Percentiles rank a stretch among this genome's conserved stretches.
These are phyloP conservation scores for Pholis gunnellus DNA, from an alignment of 2,113 vertebrate species.

Conservation along the genomic window DNA sequence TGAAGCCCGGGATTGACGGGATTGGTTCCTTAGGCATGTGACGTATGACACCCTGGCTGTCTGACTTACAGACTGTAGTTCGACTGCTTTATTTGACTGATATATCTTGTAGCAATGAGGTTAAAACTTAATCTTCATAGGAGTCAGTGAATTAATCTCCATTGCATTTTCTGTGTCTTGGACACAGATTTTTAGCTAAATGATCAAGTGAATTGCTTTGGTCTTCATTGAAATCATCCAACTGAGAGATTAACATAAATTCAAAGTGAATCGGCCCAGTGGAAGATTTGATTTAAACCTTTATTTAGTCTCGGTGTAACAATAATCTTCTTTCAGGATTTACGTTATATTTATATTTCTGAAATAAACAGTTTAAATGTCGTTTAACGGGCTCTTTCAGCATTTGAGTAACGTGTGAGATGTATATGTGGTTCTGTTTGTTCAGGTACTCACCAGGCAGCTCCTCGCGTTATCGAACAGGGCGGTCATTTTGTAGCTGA, in stretches of 20 bases:
- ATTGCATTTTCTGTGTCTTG: too few relatives aligned
- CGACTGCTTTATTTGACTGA: too few relatives aligned
- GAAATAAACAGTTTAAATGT: background rate
- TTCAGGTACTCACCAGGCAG: conserved; percentile 75
- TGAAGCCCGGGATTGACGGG: too few relatives aligned
- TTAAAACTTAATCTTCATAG: too few relatives aligned
- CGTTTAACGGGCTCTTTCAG: background rate
- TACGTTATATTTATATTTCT: background rate
- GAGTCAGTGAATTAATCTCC: too few relatives aligned
- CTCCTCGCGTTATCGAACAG: conserved; percentile 71
- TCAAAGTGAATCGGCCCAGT: background rate
- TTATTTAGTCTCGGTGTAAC: background rate
- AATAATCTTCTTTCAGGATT: background rate
- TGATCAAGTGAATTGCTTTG: background rate
- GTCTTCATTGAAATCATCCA: background rate
- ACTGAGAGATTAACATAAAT: background rate
- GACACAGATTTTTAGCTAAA: too few relatives aligned
- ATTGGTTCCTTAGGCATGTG: background rate
- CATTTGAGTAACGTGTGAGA: background rate
- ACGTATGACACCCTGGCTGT: background rate
- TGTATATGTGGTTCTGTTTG: background rate
- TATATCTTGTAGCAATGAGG: too few relatives aligned
- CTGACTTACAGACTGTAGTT: too few relatives aligned
- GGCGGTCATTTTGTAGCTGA: conserved; percentile 59
- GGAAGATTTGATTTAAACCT: background rate